These are phyloP conservation scores for Xanthostigma xanthostigma DNA, from an alignment of 2,888 invertebrate species.

Conservation along the genomic window DNA sequence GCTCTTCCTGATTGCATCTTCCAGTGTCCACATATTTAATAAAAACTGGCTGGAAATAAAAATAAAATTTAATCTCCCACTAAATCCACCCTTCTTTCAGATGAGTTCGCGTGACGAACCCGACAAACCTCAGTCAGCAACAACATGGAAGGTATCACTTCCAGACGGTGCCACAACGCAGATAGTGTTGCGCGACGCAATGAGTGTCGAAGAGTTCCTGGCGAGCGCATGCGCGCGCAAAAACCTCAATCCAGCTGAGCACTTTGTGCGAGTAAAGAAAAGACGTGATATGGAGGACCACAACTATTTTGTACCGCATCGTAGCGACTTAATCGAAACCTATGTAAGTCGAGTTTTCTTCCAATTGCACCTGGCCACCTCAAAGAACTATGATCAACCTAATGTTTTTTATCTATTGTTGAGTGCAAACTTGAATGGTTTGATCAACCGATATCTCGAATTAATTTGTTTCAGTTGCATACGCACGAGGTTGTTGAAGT, in stretches of 20 bases:
- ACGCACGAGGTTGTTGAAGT: constrained; percentile 92
- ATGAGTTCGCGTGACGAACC: constrained; percentile 74
- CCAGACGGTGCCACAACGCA: constrained; percentile 73
- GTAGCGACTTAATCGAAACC: constrained; percentile 87
- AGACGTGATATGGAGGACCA: constrained; percentile 90
- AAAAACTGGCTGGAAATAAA: no score
- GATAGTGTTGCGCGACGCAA: constrained; percentile 76
- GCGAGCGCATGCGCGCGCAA: constrained; percentile 84
- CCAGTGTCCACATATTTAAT: no score
- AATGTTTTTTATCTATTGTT: no score
- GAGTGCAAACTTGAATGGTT: no score
- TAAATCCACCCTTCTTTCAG: constrained; percentile 32
- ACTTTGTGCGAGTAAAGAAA: constrained; percentile 90
- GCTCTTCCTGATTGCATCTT: no score
- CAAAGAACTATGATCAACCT: no score
- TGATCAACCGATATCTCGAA: not conserved
- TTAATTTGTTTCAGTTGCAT: constrained; percentile 49
- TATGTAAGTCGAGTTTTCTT: constrained; percentile 52
- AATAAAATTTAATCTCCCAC: no score
- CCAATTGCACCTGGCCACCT: no score
- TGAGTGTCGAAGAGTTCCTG: constrained; percentile 92
- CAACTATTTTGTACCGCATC: constrained; percentile 91
- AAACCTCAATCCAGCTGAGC: constrained; percentile 85
- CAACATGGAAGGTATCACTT: constrained; percentile 71
- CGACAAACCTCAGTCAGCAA: constrained; percentile 38